These are phyloP conservation scores for Ormyrus nitidulus DNA, from an alignment of 2,888 invertebrate species.

Conservation along the genomic window DNA sequence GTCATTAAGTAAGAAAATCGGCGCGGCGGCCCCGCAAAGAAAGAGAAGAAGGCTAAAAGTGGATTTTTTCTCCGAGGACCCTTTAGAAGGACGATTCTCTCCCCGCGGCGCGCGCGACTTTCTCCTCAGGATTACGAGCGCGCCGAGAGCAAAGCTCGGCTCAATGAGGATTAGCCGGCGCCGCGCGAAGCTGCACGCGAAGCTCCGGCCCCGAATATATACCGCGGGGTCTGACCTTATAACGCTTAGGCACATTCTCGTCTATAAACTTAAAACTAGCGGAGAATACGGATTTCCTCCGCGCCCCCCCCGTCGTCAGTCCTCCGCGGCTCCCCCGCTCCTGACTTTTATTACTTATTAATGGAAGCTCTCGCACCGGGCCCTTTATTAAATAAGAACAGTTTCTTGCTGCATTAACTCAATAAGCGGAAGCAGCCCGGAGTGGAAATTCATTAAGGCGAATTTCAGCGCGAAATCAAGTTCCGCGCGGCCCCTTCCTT, in stretches of 20 bases:
- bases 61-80: not conserved
- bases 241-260: slow-evolving; percentile 40
- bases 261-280: slow-evolving; percentile 31
- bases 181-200: slow-evolving; percentile 4
- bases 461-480: too few species aligned
- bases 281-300: slow-evolving; percentile 23
- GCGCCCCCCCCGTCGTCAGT: not conserved
- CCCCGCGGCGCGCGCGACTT: slow-evolving; percentile 14
- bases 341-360: not conserved
- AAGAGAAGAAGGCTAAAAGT: slow-evolving; percentile 22
- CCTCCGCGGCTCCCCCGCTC: too few species aligned
- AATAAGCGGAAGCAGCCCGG: too few species aligned
- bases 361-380: not conserved
- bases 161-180: slow-evolving; percentile 51
- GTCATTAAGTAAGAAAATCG: not conserved
- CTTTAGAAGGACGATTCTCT: slow-evolving; percentile 16
- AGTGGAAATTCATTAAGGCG: too few species aligned
- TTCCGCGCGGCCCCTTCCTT: too few species aligned
- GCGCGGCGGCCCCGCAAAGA: not conserved
- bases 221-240: slow-evolving; percentile 35
- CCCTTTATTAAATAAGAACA: not conserved
- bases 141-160: slow-evolving; percentile 48
- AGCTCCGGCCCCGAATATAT: not conserved
- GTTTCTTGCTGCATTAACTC: too few species aligned
- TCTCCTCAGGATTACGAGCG: slow-evolving; percentile 37